phyloP scores from a whole-genome alignment of 2,113 vertebrate genomes.

The Semicossyphus pulcher region DNA sequence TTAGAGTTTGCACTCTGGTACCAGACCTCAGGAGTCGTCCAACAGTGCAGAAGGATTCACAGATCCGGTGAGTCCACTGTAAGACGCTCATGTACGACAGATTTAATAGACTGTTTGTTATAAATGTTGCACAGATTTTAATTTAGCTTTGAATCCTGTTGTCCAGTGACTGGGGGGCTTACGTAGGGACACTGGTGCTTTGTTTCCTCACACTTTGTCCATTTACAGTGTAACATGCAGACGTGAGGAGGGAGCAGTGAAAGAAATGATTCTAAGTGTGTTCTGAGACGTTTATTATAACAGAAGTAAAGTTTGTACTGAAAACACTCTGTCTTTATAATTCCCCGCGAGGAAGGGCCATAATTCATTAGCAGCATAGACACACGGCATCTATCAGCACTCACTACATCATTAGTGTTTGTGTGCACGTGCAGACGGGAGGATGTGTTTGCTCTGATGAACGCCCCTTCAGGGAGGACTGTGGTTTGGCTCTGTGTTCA shows the following conservation, averaged over 20 bases:
- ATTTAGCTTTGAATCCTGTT: not conserved
- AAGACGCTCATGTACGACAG: not conserved
- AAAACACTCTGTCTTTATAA: conserved; percentile 32
- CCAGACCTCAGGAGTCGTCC: not conserved
- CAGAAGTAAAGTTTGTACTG: conserved; percentile 23
- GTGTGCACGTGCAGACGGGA: not conserved
- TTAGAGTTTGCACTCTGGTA: too few relatives aligned
- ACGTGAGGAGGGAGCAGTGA: not conserved
- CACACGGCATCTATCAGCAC: conserved; percentile 7
- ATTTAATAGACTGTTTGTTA: not conserved
- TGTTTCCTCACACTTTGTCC: too few relatives aligned
- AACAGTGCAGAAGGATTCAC: conserved; percentile 30
- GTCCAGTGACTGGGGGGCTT: not conserved
- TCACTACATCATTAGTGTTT: not conserved
- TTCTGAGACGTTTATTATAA: conserved; percentile 1
- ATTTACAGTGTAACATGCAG: too few relatives aligned
- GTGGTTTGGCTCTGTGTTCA: conserved; percentile 26
- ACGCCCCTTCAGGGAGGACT: conserved; percentile 28
- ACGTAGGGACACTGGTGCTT: too few relatives aligned
- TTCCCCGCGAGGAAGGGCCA: conserved; percentile 1
- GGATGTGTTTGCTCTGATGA: conserved; percentile 40
- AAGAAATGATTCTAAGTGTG: not conserved
- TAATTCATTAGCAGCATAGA: conserved; percentile 40
- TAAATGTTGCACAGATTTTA: not conserved
- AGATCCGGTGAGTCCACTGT: conserved; percentile 9